Conservation (phyloP, 2,797 vertebrate genomes). For the Micromesistius poutassou region DNA sequence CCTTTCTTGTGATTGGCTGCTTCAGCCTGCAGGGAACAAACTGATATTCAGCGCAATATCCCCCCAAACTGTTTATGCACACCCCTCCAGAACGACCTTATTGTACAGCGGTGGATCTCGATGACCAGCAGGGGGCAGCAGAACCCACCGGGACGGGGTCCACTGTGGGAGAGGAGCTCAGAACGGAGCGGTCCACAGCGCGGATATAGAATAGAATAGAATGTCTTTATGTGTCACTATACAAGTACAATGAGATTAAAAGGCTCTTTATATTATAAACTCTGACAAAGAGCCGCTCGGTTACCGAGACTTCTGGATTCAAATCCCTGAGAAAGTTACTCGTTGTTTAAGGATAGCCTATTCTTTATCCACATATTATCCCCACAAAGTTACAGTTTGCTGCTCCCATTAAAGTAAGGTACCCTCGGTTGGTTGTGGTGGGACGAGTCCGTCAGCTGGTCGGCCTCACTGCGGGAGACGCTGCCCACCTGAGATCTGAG, state of each 20-base stretch:
- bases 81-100: neutral
- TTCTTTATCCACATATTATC: neutral
- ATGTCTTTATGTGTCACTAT: no score
- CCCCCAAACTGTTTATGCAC: no score
- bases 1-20: neutral
- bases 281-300: neutral
- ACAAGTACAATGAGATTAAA: no score
- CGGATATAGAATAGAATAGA: no score
- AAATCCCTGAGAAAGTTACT: neutral
- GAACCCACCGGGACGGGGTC: neutral
- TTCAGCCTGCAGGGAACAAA: neutral
- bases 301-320: neutral
- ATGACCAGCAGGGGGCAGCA: neutral
- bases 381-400: neutral
- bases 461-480: constrained; percentile 41
- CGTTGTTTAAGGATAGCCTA: neutral
- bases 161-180: no score
- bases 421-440: constrained; percentile 37
- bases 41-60: neutral
- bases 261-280: no score
- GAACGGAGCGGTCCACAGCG: no score
- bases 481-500: neutral
- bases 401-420: no score
- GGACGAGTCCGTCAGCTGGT: constrained; percentile 41
- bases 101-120: neutral